These are phyloP conservation scores for Drosophila nigromelanica DNA, from an alignment of 1,140 invertebrate species.

Conservation along the genomic window DNA sequence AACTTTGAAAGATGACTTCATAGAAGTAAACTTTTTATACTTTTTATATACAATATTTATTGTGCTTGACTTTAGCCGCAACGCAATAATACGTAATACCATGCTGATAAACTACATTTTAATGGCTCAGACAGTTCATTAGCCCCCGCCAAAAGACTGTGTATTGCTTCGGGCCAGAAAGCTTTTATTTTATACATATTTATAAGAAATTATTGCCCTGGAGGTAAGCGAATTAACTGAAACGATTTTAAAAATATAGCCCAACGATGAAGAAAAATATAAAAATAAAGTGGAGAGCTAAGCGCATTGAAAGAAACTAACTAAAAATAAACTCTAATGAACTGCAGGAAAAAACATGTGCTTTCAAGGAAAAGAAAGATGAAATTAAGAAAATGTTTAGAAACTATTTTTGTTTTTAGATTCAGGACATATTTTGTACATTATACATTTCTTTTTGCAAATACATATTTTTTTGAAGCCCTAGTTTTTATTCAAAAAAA, in stretches of 20 bases:
- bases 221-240: neutral
- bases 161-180: neutral
- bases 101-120: constrained; percentile 39
- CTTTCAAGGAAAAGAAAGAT: no score
- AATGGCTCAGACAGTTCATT: constrained; percentile 36
- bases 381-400: no score
- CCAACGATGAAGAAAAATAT: neutral
- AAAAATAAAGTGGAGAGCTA: no score
- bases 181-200: neutral
- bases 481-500: no score
- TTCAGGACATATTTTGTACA: no score
- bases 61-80: neutral
- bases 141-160: constrained; percentile 16
- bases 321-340: neutral
- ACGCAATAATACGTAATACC: neutral
- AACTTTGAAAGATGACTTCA: constrained; percentile 33
- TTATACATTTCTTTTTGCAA: no score
- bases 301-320: no score
- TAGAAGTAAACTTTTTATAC: neutral
- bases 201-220: neutral
- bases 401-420: no score
- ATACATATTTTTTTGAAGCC: no score
- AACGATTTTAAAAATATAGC: neutral
- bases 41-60: neutral
- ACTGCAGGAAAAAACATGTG: neutral